A percentile compares a stretch with the other conserved stretches of the same genome.
These are phyloP conservation scores for Platyrinchus mystaceus DNA, from an alignment of 2,797 vertebrate species.

Conservation along the genomic window DNA sequence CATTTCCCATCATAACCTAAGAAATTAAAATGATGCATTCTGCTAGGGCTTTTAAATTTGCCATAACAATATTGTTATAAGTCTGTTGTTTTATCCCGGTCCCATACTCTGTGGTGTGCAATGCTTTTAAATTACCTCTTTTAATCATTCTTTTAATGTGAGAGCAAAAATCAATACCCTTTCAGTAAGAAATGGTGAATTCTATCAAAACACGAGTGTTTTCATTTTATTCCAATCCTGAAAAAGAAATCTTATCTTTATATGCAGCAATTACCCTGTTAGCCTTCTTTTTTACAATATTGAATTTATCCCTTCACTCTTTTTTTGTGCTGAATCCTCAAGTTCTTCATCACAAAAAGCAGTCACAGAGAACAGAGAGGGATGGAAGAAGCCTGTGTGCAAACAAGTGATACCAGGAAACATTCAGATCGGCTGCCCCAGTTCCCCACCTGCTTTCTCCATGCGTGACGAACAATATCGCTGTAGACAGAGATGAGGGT, in stretches of 20 bases:
- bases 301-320: not conserved
- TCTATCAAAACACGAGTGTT: not conserved
- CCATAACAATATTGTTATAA: not conserved
- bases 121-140: not conserved
- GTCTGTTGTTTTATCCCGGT: not conserved
- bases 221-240: not conserved
- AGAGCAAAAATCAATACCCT: not conserved
- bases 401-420: not conserved
- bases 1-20: not conserved
- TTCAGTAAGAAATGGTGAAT: not conserved
- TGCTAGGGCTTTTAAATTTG: not conserved
- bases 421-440: not conserved
- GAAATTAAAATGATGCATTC: not conserved
- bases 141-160: not conserved
- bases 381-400: not conserved
- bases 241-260: not conserved
- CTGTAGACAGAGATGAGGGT: not conserved
- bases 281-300: not conserved
- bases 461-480: not conserved
- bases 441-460: not conserved
- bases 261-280: not conserved
- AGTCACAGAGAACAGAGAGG: not conserved
- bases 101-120: not conserved
- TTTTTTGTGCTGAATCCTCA: not conserved
- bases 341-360: not conserved